A percentile compares a stretch with the other conserved stretches of the same genome.
Conservation (phyloP, 2,797 vertebrate species). For the Chelmon rostratus region DNA sequence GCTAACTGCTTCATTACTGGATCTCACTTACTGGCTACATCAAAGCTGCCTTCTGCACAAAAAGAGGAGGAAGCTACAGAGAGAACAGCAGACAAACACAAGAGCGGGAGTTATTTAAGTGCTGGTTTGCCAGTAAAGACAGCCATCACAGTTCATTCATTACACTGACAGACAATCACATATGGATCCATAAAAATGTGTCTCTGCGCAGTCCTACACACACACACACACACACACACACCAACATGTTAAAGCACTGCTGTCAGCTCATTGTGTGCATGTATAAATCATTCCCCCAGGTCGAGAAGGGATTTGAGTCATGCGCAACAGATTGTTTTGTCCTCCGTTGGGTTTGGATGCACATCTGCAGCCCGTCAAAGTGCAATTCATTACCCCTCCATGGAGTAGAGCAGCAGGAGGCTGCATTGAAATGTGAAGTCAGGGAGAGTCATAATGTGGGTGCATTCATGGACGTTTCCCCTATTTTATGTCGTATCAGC, state of each 20-base stretch:
- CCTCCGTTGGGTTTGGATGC: slow-evolving; percentile 6
- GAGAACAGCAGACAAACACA: neutral
- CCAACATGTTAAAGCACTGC: neutral
- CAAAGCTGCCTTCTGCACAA: slow-evolving; percentile 35
- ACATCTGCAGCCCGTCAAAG: slow-evolving; percentile 32
- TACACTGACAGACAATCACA: slow-evolving; percentile 36
- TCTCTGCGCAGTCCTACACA: neutral
- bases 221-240: neutral
- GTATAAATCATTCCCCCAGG: slow-evolving; percentile 11
- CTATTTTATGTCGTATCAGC: neutral
- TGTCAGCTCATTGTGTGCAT: slow-evolving; percentile 2
- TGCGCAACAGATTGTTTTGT: slow-evolving; percentile 42
- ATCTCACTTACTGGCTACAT: slow-evolving; percentile 27
- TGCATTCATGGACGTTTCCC: neutral
- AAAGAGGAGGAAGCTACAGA: slow-evolving; percentile 11
- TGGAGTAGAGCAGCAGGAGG: slow-evolving; percentile 6
- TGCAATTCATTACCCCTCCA: slow-evolving; percentile 9
- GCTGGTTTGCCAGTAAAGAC: slow-evolving; percentile 14
- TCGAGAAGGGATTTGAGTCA: slow-evolving; percentile 16
- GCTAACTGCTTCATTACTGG: slow-evolving; percentile 19
- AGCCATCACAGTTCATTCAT: slow-evolving; percentile 33
- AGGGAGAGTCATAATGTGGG: neutral
- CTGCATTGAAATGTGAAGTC: slow-evolving; percentile 4
- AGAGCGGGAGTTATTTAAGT: slow-evolving; percentile 11
- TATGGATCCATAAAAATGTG: slow-evolving; percentile 17